A percentile compares a stretch with the other conserved stretches of the same genome.
Conservation (phyloP, 2,113 vertebrate genomes). For the Anseranas semipalmata region DNA sequence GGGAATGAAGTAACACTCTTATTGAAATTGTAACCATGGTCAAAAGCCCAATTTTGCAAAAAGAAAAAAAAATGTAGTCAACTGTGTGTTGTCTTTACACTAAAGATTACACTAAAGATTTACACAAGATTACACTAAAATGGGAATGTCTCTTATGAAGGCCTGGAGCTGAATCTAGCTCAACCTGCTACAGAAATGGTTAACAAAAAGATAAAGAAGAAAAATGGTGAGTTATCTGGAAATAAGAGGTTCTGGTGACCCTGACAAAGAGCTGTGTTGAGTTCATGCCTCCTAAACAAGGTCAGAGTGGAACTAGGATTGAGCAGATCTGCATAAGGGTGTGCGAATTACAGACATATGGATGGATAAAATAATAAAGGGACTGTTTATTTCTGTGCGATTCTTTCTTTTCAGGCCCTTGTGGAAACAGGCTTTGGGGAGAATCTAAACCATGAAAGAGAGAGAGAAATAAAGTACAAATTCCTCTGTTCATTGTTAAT, state of each 20-base stretch:
- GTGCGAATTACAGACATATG: accelerated
- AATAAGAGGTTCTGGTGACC: background rate
- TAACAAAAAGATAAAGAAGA: background rate
- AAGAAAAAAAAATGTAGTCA: background rate
- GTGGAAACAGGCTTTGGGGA: background rate
- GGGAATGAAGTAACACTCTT: background rate
- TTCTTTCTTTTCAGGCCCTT: background rate
- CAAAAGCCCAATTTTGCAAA: background rate
- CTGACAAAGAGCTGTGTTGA: accelerated
- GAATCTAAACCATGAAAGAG: background rate
- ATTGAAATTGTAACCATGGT: background rate
- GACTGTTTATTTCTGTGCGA: background rate
- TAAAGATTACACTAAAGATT: background rate
- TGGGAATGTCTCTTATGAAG: background rate
- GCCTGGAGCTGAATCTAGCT: background rate
- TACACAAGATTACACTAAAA: background rate
- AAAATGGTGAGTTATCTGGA: background rate
- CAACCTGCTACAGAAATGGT: background rate
- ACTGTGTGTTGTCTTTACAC: background rate
- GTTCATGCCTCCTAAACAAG: background rate
- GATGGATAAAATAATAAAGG: background rate
- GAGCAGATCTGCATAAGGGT: background rate
- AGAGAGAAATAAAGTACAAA: accelerated
- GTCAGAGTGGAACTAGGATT: background rate
- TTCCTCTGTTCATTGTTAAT: background rate